Evolutionary conservation across 2,113 vertebrate genomes (phyloP), one percentile per base, ranked within the genome.

Genomic region (Leuciscus idus): DNA sequence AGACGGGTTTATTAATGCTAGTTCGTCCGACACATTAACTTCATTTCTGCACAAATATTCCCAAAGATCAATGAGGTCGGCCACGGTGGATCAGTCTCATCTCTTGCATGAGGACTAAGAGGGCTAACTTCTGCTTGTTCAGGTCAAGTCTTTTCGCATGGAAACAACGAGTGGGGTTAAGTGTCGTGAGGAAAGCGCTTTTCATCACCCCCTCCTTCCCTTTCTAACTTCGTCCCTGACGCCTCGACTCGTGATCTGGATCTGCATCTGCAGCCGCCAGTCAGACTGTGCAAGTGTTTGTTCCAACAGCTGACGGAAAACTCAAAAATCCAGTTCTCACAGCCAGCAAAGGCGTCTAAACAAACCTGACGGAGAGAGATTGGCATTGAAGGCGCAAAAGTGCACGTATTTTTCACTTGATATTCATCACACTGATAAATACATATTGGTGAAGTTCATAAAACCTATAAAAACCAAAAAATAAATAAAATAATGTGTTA

Each of bases 241-340:
- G 3, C 55, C 12, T 81, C 36, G 48, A 9, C 64, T 64, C 26
- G 15, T 74, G 39, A 64, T 57, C 55, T 57, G 6, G n/a, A 50
- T 61, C 50, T 46, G 64, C 52, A 70, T 13, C 59, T 46, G 76
- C 46, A 55, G 68, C 36, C 23, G 4, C 46, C 48, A 64, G 75
- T 86, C 82, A 10, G n/a, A 68, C 36, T 39, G 36, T 72, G 70
- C 70, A 46, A 61, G 61, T 57, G 61, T 83, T 75, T 76, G 55
- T 19, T 59, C 21, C 74, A 39, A 64, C 84, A 88, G 84, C 75
- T 86, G 81, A 84, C 87, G 81, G 83, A 61, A 78, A 11, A 13
- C 21, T 36, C 82, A 62, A 61, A 61, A 55, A 57, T 43, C n/a
- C 64, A n/a, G 76, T 23, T 86, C 36, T 79, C 64, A 4, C 33